Evolutionary conservation across 1,140 invertebrate species (phyloP).

Genomic region (Drosophila takahashii): DNA sequence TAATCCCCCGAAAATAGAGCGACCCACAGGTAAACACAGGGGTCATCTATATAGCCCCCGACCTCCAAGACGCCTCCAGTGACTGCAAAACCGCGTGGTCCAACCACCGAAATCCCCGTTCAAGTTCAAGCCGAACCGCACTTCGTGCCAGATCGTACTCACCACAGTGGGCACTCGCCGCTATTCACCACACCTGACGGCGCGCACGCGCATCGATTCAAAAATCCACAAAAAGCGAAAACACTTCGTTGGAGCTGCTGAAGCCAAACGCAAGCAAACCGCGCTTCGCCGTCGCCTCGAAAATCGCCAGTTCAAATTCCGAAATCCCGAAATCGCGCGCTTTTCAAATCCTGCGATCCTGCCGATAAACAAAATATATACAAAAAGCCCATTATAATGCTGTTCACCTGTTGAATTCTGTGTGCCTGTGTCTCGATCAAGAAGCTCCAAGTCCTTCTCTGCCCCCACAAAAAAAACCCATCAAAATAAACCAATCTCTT

Average conservation of each 20-base stretch:
- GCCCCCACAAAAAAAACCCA: constrained; percentile 15
- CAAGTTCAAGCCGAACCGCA: constrained; percentile 55
- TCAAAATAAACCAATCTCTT: constrained; percentile 2
- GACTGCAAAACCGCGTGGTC: constrained; percentile 36
- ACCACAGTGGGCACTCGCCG: constrained; percentile 9
- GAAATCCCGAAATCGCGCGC: constrained; percentile 1
- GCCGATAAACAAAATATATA: constrained; percentile 1
- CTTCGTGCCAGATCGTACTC: constrained; percentile 17
- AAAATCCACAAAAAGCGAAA: constrained; percentile 30
- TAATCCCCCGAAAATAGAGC: constrained; percentile 2
- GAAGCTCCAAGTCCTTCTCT: constrained; percentile 3
- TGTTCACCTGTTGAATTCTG: constrained; percentile 30
- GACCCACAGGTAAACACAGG: constrained; percentile 16
- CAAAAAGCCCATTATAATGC: constrained; percentile 45
- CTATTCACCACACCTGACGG: constrained; percentile 56
- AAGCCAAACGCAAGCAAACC: constrained; percentile 76
- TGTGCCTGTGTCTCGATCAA: constrained; percentile 17
- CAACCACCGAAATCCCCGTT: constrained; percentile 4
- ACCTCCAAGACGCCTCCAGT: constrained; percentile 1
- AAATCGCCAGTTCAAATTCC: constrained; percentile 11
- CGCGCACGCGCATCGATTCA: constrained; percentile 45
- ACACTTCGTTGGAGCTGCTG: constrained; percentile 78
- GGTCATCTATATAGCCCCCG: constrained; percentile 4
- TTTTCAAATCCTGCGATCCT: constrained; percentile 39
- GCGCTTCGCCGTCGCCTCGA: constrained; percentile 52